Base-by-base conservation (phyloP, 2,888 invertebrate genomes). In the Trissoscelio sp. region DNA sequence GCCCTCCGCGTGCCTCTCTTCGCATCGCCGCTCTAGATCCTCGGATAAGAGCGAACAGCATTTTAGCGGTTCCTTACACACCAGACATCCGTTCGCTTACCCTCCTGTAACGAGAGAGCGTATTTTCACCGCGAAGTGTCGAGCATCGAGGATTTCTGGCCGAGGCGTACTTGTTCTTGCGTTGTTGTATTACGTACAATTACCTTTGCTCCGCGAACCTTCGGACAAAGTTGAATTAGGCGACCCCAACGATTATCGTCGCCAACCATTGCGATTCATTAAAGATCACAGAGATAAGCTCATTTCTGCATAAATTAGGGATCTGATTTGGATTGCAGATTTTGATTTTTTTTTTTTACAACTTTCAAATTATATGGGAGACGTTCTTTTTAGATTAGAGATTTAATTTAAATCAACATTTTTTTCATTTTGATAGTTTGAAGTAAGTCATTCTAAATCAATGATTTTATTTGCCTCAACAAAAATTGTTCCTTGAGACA, bases 41-140 rank as follows among this genome's bases (percentile, higher is more conserved):
- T 86, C 89, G 88, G 91, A 91, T 91, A 91, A 91, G 89, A 89
- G 85, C 89, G 89, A 91, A 91, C 91, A 91, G 91, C 91, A 91
- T 91, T 91, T 91, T 91, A 91, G 91, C 91, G 91, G 91, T 91
- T 91, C 91, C 91, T 91, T 91, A 91, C 91, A 91, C 91, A 91
- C 89, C 90, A 91, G 90, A 91, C 91, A 91, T 91, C 91, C 91
- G 91, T 88, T 90, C 88, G 89, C 87, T 89, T 88, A 84, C 83
- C 83, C 84, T 83, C 84, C 80, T 81, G 83, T 81, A 84, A 83
- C 81, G 84, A 83, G 83, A 81, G 83, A 84, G 83, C 80, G 79
- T 82, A 83, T 83, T 84, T 85, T 84, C 85, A 83, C 84, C 82
- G 85, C 84, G 64, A 85, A 85, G 83, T 85, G 85, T 85, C 85